Percentiles rank a stretch among this genome's conserved stretches.
Conservation (phyloP, 2,113 vertebrate genomes). For the Hippocampus mohnikei region DNA sequence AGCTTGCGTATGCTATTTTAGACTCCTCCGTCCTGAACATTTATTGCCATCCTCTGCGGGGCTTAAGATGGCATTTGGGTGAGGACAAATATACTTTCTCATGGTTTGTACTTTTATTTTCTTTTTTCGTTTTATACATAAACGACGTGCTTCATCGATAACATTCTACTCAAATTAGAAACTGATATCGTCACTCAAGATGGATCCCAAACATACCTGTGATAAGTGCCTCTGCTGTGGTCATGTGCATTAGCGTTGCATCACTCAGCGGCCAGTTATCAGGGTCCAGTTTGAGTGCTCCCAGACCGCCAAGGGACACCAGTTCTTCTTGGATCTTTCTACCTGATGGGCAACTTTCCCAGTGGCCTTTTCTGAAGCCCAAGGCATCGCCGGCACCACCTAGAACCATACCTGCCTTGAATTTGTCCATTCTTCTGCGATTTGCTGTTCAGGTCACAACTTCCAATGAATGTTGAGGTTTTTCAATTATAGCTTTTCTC, state of each 20-base stretch:
- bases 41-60: background rate
- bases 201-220: conserved; percentile 75
- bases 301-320: conserved; percentile 79
- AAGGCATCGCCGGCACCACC: conserved; percentile 85
- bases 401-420: conserved; percentile 86
- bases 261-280: conserved; percentile 91
- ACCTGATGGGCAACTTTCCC: conserved; percentile 76
- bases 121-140: background rate
- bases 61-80: conserved; percentile 19
- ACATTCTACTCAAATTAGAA: background rate
- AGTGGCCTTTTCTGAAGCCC: conserved; percentile 80
- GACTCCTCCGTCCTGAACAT: conserved; percentile 37
- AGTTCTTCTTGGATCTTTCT: conserved; percentile 82
- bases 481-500: conserved; percentile 5
- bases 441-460: background rate
- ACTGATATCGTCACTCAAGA: background rate
- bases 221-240: conserved; percentile 86
- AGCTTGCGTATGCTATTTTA: conserved; percentile 55
- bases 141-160: background rate
- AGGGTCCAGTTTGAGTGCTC: conserved; percentile 75
- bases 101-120: conserved; percentile 12
- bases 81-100: conserved; percentile 9
- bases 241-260: conserved; percentile 88
- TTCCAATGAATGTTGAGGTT: conserved; percentile 7
- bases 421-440: conserved; percentile 83